phyloP scores from a whole-genome alignment of 2,888 invertebrate genomes.

The Adelognathus sp. region DNA sequence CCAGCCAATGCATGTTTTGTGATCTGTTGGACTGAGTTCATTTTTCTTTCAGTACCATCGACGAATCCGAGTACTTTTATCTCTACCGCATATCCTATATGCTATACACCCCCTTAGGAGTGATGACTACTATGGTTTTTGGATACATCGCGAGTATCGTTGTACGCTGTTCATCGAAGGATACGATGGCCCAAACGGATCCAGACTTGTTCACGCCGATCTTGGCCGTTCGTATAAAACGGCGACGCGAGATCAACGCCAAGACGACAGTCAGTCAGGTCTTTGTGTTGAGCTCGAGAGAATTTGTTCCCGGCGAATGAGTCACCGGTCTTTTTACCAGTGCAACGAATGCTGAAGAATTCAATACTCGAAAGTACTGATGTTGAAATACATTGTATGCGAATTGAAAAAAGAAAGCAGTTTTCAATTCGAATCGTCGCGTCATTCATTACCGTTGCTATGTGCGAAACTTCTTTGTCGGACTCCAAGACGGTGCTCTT shows the following conservation, averaged over 20 bases:
- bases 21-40: conserved; percentile 1
- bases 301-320: conserved; percentile 14
- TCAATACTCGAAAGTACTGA: too few species aligned
- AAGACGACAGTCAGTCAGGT: conserved; percentile 71
- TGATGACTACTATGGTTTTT: conserved; percentile 81
- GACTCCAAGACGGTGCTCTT: conserved; percentile 88
- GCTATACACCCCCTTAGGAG: conserved; percentile 86
- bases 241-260: conserved; percentile 62
- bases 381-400: too few species aligned
- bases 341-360: too few species aligned
- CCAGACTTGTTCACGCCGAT: conserved; percentile 84
- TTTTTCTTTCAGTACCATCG: conserved; percentile 35
- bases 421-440: too few species aligned
- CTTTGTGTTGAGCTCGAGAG: conserved; percentile 67
- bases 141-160: conserved; percentile 83
- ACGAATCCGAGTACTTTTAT: conserved; percentile 83
- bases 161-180: conserved; percentile 74
- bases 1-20: neutral
- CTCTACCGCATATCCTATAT: conserved; percentile 88
- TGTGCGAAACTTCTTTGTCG: too few species aligned
- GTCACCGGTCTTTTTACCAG: too few species aligned
- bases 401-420: too few species aligned
- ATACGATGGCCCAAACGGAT: conserved; percentile 80
- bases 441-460: too few species aligned
- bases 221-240: conserved; percentile 81